A percentile compares a stretch with the other conserved stretches of the same genome.
These are phyloP conservation scores for Barnardius zonarius DNA, from an alignment of 2,113 vertebrate species.

Conservation along the genomic window DNA sequence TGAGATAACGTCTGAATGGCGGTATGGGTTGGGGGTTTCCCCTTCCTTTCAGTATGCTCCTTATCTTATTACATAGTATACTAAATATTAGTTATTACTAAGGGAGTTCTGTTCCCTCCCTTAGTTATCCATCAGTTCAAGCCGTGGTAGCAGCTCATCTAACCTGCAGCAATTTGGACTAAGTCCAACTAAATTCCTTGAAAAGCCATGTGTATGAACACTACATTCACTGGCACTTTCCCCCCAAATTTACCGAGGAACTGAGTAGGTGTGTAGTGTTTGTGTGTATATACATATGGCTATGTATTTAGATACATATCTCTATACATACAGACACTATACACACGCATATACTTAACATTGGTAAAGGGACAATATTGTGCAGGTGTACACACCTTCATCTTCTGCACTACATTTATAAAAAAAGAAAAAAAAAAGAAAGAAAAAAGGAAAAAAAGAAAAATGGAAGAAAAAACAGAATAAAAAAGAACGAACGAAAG, in stretches of 20 bases:
- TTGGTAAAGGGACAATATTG: slow-evolving; percentile 51
- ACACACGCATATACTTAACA: not conserved
- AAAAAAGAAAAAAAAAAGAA: not conserved
- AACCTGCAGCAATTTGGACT: slow-evolving; percentile 57
- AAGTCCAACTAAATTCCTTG: slow-evolving; percentile 60
- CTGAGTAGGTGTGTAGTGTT: slow-evolving; percentile 51
- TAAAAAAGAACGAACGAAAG: slow-evolving; percentile 60
- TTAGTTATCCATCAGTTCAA: slow-evolving; percentile 55
- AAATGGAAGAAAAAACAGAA: slow-evolving; percentile 61
- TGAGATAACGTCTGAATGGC: slow-evolving; percentile 21
- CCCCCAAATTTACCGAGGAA: slow-evolving; percentile 45
- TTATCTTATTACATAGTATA: slow-evolving; percentile 57
- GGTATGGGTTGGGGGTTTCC: slow-evolving; percentile 41
- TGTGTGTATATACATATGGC: slow-evolving; percentile 36
- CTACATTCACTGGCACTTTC: slow-evolving; percentile 65
- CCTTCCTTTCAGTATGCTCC: slow-evolving; percentile 52
- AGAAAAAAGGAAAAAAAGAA: slow-evolving; percentile 29
- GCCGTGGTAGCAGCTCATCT: slow-evolving; percentile 61
- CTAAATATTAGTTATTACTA: slow-evolving; percentile 37
- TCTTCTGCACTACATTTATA: slow-evolving; percentile 76
- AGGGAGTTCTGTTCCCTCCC: slow-evolving; percentile 46
- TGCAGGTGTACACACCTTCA: slow-evolving; percentile 74
- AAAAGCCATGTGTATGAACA: slow-evolving; percentile 75
- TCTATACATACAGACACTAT: slow-evolving; percentile 29
- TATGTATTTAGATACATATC: slow-evolving; percentile 19